Evolutionary conservation across 2,113 vertebrate genomes (phyloP), one percentile per base, ranked within the genome.

Genomic region (Plectropomus leopardus): DNA sequence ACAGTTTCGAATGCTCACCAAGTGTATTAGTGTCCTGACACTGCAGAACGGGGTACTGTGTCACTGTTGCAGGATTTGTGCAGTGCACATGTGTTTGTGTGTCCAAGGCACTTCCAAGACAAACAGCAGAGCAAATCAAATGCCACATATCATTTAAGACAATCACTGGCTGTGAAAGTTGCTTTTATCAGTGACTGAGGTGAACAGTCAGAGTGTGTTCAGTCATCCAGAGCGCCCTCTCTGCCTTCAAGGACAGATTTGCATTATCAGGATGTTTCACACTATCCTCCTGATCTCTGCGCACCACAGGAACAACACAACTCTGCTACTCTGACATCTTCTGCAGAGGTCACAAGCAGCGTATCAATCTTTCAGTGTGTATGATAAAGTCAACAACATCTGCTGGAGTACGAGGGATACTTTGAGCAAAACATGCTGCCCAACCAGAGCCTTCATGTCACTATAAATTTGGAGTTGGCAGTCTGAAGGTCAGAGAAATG

Each of bases 1-100:
- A 5, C 63, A 70, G n/a, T 79, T 69, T 89, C 54, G 76, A 84
- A 80, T 54, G 19, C 57, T 66, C 11, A 28, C 68, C 80, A 82
- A 61, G 68, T 28, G 19, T 61, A 26, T 61, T 61, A 32, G 42
- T 36, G 30, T 44, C 70, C 40, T 72, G 59, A 55, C 65, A 76
- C 79, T 82, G 45, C 42, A 57, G 66, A 66, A 53, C 26, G 34
- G 55, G 53, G 45, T 63, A 65, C 6, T 45, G 13, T 77, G 15
- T 65, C 32, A 75, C 28, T 55, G 75, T 47, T 69, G 42, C 19
- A 21, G n/a, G 21, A 45, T 48, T 14, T 45, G 17, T 50, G 72
- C 10, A 68, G 45, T 69, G 23, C 32, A 15, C 48, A 47, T 60
- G 54, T 36, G 53, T 32, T 55, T 51, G 64, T 50, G 32, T 64